These are phyloP conservation scores for Caenorhabditis doughertyi DNA, from an alignment of 2,888 invertebrate species.

Conservation along the genomic window DNA sequence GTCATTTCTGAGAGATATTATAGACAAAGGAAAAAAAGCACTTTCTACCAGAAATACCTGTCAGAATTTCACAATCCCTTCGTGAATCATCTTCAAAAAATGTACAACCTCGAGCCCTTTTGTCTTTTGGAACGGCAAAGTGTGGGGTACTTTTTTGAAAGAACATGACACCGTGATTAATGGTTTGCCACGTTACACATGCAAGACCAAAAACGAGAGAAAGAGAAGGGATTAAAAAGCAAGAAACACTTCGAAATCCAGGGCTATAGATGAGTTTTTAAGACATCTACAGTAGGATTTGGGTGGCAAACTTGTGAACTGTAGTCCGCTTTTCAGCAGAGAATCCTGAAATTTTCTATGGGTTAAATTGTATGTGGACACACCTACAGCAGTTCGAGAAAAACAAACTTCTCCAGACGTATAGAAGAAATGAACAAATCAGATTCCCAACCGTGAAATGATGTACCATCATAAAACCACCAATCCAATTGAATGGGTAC, in stretches of 20 bases:
- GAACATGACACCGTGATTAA: constrained; percentile 39
- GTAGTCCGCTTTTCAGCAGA: no score
- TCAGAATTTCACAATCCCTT: constrained; percentile 19
- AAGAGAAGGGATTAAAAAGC: constrained; percentile 44
- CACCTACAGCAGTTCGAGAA: no score
- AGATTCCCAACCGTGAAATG: constrained; percentile 9
- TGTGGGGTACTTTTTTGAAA: constrained; percentile 42
- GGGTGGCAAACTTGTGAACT: background rate
- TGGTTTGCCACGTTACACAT: constrained; percentile 48
- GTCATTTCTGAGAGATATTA: constrained; percentile 13
- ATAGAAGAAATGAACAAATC: constrained; percentile 3
- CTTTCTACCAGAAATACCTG: constrained; percentile 7
- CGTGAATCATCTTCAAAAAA: constrained; percentile 18
- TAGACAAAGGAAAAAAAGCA: background rate
- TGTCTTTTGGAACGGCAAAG: constrained; percentile 3
- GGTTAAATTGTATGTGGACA: no score
- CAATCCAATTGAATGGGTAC: constrained; percentile 35
- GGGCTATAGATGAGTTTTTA: background rate
- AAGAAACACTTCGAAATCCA: background rate
- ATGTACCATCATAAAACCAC: constrained; percentile 35
- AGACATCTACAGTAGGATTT: background rate
- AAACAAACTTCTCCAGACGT: background rate
- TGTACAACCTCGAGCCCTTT: background rate
- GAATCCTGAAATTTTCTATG: no score
- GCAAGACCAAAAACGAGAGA: background rate